These are phyloP conservation scores for Eretmocerus hayati DNA, from an alignment of 2,888 invertebrate genomes.

Conservation along the genomic window DNA sequence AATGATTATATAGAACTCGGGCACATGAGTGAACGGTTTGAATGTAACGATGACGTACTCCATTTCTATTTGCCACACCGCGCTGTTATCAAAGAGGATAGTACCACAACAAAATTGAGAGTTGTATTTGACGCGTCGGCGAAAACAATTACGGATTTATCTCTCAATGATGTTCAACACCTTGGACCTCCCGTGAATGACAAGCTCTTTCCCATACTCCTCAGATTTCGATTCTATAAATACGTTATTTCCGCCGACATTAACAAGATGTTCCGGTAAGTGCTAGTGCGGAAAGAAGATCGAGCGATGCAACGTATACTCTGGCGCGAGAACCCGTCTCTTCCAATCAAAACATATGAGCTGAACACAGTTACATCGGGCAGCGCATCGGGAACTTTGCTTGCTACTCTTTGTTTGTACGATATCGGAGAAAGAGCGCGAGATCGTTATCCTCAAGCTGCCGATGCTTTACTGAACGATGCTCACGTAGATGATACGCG, in stretches of 20 bases:
- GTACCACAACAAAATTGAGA: slow-evolving; percentile 24
- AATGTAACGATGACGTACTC: neutral
- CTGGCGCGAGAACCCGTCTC: slow-evolving; percentile 23
- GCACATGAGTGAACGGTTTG: slow-evolving; percentile 8
- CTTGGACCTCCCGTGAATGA: slow-evolving; percentile 25
- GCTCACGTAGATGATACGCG: slow-evolving; percentile 21
- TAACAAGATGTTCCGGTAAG: slow-evolving; percentile 31
- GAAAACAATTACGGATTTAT: slow-evolving; percentile 20
- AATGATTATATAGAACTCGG: slow-evolving; percentile 12
- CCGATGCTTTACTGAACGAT: slow-evolving; percentile 8
- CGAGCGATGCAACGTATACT: slow-evolving; percentile 27
- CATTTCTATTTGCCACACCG: slow-evolving; percentile 31
- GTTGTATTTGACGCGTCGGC: slow-evolving; percentile 33
- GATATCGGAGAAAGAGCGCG: neutral
- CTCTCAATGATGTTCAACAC: slow-evolving; percentile 27
- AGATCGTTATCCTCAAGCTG: slow-evolving; percentile 6
- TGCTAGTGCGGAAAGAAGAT: slow-evolving; percentile 16
- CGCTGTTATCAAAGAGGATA: slow-evolving; percentile 20
- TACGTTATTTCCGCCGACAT: slow-evolving; percentile 29
- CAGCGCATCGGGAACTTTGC: slow-evolving; percentile 25
- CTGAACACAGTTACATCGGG: slow-evolving; percentile 29
- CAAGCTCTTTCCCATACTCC: slow-evolving; percentile 15
- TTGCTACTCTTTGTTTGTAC: slow-evolving; percentile 25
- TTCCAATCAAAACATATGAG: slow-evolving; percentile 13
- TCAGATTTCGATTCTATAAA: slow-evolving; percentile 16